Conservation (phyloP, 1,140 invertebrate genomes). For the Chionoecetes opilio region DNA sequence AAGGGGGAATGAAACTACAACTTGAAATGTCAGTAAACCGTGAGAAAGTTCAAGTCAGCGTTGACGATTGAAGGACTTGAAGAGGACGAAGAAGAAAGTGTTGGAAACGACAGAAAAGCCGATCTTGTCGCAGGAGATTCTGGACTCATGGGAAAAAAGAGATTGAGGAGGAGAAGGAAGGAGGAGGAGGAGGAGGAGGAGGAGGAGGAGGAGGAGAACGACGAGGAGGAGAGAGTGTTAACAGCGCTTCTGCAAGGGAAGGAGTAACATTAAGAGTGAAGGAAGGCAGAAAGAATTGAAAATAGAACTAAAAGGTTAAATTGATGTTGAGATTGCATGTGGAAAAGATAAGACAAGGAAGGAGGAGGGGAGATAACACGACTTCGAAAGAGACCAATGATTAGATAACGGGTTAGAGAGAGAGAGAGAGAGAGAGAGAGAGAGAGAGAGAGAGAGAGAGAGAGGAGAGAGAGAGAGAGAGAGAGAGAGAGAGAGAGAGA, state of each 20-base stretch:
- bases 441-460: conserved; percentile 25
- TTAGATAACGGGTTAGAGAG: not conserved
- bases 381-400: not conserved
- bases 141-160: not conserved
- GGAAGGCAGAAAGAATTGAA: not conserved
- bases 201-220: not conserved
- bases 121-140: not conserved
- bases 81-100: not conserved
- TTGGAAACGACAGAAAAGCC: not conserved
- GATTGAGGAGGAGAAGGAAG: not conserved
- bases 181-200: not conserved
- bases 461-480: not conserved
- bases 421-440: conserved; percentile 27
- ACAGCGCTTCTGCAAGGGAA: too few relatives aligned
- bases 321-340: not conserved
- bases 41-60: not conserved
- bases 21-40: not conserved
- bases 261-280: not conserved
- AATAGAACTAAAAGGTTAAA: not conserved
- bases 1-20: too few relatives aligned
- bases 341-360: not conserved
- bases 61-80: conserved; percentile 13
- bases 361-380: not conserved
- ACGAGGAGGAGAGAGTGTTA: too few relatives aligned
- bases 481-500: conserved; percentile 16